Percentiles rank a stretch among this genome's conserved stretches.
These are phyloP conservation scores for Aproaerema taeniolella DNA, from an alignment of 2,888 invertebrate genomes.

Conservation along the genomic window DNA sequence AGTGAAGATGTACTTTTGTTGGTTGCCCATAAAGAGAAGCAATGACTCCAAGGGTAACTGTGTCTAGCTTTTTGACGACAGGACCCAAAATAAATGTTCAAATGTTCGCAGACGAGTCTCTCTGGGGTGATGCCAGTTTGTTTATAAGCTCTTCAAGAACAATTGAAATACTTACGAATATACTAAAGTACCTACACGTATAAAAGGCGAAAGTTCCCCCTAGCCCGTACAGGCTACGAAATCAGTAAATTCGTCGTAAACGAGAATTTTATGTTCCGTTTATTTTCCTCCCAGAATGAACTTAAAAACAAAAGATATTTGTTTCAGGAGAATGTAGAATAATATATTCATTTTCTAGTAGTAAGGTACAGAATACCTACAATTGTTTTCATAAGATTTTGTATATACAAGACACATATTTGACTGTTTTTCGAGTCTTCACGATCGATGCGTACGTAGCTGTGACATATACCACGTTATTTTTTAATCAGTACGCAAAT, in stretches of 20 bases:
- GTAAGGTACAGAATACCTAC: too few species aligned
- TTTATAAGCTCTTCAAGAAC: conserved; percentile 17
- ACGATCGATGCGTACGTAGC: too few species aligned
- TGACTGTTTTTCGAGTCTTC: too few species aligned
- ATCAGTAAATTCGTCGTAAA: conserved; percentile 13
- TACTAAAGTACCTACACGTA: conserved; percentile 19
- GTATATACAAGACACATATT: too few species aligned
- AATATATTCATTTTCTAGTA: too few species aligned
- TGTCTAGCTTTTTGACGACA: conserved; percentile 8
- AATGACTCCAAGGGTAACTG: conserved; percentile 4
- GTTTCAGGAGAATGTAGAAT: too few species aligned
- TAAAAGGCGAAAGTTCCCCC: conserved; percentile 5
- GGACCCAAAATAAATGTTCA: conserved; percentile 11
- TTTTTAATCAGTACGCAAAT: too few species aligned
- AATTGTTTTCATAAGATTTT: too few species aligned
- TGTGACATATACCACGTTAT: too few species aligned
- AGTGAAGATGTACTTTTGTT: too few species aligned
- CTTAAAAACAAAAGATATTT: conserved; percentile 8
- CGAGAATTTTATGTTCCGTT: conserved; percentile 8
- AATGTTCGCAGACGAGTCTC: conserved; percentile 14
- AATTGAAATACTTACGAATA: conserved; percentile 18
- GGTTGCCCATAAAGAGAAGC: conserved; percentile 7
- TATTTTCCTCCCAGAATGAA: conserved; percentile 7
- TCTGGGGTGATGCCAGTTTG: conserved; percentile 15
- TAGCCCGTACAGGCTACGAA: background rate